phyloP scores from a whole-genome alignment of 1,140 invertebrate genomes.

The Diachasmimorpha longicaudata region DNA sequence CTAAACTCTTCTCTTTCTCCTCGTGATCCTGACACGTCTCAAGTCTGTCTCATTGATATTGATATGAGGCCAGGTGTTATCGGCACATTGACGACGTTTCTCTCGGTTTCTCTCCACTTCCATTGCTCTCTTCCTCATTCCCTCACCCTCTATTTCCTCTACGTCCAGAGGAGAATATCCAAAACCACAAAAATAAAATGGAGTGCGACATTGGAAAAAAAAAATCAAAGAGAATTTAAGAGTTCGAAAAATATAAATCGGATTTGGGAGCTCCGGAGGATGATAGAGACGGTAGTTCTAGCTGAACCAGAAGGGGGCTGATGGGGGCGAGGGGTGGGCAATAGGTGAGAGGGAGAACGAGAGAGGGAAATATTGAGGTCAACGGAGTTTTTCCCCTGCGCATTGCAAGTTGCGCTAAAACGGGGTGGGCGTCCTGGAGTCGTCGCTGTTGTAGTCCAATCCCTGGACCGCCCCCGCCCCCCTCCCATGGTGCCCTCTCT shows the following conservation, averaged over 20 bases:
- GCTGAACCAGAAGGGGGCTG: slow-evolving; percentile 8
- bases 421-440: slow-evolving; percentile 32
- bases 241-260: slow-evolving; percentile 4
- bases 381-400: slow-evolving; percentile 61
- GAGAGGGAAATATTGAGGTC: slow-evolving; percentile 55
- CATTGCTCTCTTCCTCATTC: not conserved
- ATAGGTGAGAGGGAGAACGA: slow-evolving; percentile 4
- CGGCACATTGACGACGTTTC: slow-evolving; percentile 4
- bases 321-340: slow-evolving; percentile 23
- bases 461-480: slow-evolving; percentile 56
- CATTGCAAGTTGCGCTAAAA: slow-evolving; percentile 53
- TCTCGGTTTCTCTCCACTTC: not conserved
- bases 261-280: not conserved
- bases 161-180: not conserved
- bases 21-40: not conserved
- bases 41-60: slow-evolving; percentile 21
- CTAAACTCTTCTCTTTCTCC: not conserved
- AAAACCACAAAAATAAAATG: not conserved
- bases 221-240: not conserved
- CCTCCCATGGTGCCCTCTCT: slow-evolving; percentile 52
- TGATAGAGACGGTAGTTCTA: slow-evolving; percentile 3
- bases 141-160: not conserved
- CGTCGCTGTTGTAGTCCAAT: slow-evolving; percentile 55
- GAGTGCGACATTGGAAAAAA: not conserved
- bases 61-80: slow-evolving; percentile 15